Conservation (phyloP, 2,888 invertebrate genomes). For the Acanthacorydalis orientalis region DNA sequence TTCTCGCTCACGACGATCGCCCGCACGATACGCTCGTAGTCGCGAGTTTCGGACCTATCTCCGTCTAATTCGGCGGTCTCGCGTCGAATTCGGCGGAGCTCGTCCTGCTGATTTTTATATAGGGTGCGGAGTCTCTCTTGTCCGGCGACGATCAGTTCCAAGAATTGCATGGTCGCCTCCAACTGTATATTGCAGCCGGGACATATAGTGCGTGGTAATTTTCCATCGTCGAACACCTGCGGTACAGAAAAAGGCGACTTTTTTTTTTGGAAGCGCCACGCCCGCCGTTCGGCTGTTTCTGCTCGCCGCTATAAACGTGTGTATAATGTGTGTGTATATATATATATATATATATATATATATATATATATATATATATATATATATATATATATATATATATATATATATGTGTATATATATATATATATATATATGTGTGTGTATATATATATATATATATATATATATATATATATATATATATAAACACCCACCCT, state of each 20-base stretch:
- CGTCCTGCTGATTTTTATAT: constrained; percentile 28
- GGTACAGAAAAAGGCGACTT: constrained; percentile 12
- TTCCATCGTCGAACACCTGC: constrained; percentile 52
- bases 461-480: no score
- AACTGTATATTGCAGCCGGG: constrained; percentile 61
- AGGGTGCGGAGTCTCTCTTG: constrained; percentile 39
- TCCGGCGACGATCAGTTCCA: constrained; percentile 52
- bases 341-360: no score
- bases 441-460: no score
- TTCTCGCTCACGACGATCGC: constrained; percentile 10
- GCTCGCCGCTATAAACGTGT: no score
- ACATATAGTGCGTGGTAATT: constrained; percentile 54
- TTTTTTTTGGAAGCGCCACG: no score
- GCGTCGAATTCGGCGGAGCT: constrained; percentile 21
- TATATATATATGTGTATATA: no score
- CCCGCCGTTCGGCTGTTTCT: no score
- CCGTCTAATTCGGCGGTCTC: constrained; percentile 14
- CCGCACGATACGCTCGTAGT: constrained; percentile 17
- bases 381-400: no score
- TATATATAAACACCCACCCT: no score
- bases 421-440: no score
- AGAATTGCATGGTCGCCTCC: constrained; percentile 56
- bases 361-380: no score
- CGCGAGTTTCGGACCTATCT: constrained; percentile 24
- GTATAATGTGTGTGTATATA: no score